Evolutionary conservation across 2,888 invertebrate species (phyloP).

Genomic region (Eumacrocentrus americanus): DNA sequence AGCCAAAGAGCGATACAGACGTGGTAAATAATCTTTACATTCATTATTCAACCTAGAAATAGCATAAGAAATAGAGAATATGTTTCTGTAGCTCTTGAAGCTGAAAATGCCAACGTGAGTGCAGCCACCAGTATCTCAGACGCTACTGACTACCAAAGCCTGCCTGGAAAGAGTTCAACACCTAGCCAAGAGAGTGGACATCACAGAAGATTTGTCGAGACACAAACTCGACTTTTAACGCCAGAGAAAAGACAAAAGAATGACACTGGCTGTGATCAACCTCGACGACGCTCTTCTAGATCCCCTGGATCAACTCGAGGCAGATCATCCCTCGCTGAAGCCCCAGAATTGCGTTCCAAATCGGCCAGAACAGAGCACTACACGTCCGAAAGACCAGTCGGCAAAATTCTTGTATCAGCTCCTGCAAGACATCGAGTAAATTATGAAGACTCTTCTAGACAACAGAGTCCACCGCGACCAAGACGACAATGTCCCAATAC

Average conservation of each 20-base stretch:
- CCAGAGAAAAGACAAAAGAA: neutral
- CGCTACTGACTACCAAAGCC: conserved; percentile 5
- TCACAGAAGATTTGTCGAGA: conserved; percentile 1
- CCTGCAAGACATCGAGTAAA: neutral
- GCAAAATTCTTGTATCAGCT: neutral
- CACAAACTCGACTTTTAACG: too few relatives aligned
- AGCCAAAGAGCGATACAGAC: neutral
- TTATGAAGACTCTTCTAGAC: neutral
- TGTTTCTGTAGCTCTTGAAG: neutral
- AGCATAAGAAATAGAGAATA: neutral
- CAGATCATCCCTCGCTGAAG: neutral
- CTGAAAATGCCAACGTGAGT: neutral
- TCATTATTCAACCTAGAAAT: neutral
- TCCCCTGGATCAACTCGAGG: neutral
- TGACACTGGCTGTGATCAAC: neutral
- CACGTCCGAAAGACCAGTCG: neutral
- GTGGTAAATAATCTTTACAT: neutral
- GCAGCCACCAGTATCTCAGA: too few relatives aligned
- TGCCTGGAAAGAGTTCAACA: conserved; percentile 1
- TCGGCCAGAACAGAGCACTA: neutral
- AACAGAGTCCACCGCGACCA: neutral
- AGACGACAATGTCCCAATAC: neutral
- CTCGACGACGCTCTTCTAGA: neutral
- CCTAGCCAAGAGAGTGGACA: neutral
- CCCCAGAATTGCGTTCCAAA: neutral